Evolutionary conservation across 1,140 invertebrate species (phyloP).

Genomic region (Drosophila kohkoa): DNA sequence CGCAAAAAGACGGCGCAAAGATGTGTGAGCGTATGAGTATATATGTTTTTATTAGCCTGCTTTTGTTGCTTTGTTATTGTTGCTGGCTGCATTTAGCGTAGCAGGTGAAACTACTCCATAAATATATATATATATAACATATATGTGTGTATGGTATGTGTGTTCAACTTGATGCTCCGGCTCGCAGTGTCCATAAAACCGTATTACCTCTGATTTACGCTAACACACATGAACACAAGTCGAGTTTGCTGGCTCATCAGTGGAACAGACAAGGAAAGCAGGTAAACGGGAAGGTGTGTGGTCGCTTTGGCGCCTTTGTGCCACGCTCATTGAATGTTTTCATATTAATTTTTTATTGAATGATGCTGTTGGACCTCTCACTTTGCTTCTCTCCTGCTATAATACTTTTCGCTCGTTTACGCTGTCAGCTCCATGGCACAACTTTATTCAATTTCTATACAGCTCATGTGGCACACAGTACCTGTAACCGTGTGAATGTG

Average conservation of each 20-base stretch:
- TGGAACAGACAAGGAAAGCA: neutral
- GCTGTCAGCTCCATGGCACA: constrained; percentile 35
- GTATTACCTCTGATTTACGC: constrained; percentile 78
- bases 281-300: constrained; percentile 22
- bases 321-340: constrained; percentile 73
- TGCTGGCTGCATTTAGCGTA: constrained; percentile 60
- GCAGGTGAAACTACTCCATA: constrained; percentile 12
- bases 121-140: neutral
- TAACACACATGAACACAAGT: constrained; percentile 26
- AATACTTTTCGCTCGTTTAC: constrained; percentile 1
- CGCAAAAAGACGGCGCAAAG: constrained; percentile 15
- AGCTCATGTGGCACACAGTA: constrained; percentile 52
- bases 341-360: constrained; percentile 82
- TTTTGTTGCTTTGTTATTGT: constrained; percentile 45
- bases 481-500: neutral
- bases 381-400: constrained; percentile 2
- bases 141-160: neutral
- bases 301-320: constrained; percentile 68
- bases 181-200: constrained; percentile 73
- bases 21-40: constrained; percentile 52
- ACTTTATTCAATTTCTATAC: constrained; percentile 66
- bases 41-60: constrained; percentile 81
- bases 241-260: constrained; percentile 4
- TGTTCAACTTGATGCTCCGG: constrained; percentile 29
- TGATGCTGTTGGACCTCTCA: constrained; percentile 28